These are phyloP conservation scores for Polypterus bichir DNA, from an alignment of 2,113 vertebrate species.

Conservation along the genomic window DNA sequence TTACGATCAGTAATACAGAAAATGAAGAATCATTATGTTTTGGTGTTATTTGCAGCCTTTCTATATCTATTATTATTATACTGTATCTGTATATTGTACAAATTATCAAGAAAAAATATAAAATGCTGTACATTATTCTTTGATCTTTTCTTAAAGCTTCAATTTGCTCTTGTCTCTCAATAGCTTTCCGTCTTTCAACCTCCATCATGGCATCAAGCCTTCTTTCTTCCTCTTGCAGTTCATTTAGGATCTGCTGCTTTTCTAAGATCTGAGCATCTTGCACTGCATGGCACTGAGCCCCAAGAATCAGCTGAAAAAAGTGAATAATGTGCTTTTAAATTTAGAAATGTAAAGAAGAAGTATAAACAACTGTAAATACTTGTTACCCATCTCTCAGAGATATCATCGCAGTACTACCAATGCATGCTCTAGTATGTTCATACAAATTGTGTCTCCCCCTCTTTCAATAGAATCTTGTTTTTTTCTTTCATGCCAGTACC, in stretches of 20 bases:
- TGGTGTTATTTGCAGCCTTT: no score
- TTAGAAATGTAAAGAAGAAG: constrained; percentile 3
- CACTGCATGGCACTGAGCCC: constrained; percentile 70
- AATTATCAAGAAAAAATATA: no score
- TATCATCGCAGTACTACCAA: no score
- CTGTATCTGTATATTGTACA: no score
- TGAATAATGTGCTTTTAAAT: not conserved
- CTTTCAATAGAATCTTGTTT: no score
- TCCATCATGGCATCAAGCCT: constrained; percentile 76
- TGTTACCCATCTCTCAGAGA: not conserved
- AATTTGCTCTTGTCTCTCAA: constrained; percentile 50
- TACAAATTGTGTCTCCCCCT: no score
- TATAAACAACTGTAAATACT: not conserved
- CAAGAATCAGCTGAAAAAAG: constrained; percentile 54
- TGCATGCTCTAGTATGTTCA: no score
- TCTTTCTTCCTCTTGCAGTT: constrained; percentile 61
- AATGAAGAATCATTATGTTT: no score
- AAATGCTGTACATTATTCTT: constrained; percentile 37
- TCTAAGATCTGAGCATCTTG: constrained; percentile 69
- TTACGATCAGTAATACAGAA: no score
- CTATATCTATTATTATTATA: no score
- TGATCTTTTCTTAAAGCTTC: constrained; percentile 50
- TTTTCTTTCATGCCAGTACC: constrained; percentile 32
- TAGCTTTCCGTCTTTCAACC: constrained; percentile 47
- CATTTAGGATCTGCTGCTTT: constrained; percentile 52